Evolutionary conservation across 2,888 invertebrate genomes (phyloP).

Genomic region (Resseliella maxima): DNA sequence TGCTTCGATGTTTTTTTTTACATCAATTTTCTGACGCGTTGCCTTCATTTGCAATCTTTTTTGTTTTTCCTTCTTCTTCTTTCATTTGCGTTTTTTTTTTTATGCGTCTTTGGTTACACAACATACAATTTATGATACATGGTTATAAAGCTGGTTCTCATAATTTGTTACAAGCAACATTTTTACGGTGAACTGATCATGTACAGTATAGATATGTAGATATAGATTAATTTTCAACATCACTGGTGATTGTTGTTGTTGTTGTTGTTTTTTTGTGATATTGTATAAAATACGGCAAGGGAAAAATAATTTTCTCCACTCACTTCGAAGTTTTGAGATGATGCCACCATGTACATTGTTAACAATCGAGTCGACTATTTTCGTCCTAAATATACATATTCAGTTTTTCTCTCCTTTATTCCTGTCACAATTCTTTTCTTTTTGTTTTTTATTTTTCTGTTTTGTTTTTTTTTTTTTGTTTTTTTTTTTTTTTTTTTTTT

Average conservation of each 20-base stretch:
- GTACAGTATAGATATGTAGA: not conserved
- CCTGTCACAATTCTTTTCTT: not conserved
- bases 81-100: not conserved
- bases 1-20: not conserved
- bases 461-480: not conserved
- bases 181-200: not conserved
- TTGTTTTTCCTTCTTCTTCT: not conserved
- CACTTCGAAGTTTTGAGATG: not conserved
- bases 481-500: not conserved
- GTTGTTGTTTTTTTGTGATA: not conserved
- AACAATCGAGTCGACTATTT: not conserved
- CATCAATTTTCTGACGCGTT: not conserved
- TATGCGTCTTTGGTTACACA: not conserved
- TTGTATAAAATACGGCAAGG: not conserved
- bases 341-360: too few species aligned
- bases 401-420: not conserved
- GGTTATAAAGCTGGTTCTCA: not conserved
- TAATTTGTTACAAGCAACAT: not conserved
- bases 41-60: not conserved
- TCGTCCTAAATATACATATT: not conserved
- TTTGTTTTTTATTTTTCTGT: not conserved
- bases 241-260: not conserved
- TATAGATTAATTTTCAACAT: conserved; percentile 7
- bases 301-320: not conserved
- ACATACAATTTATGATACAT: not conserved